Base-by-base conservation (phyloP, 2,113 vertebrate genomes). In the Tragelaphus buxtoni region DNA sequence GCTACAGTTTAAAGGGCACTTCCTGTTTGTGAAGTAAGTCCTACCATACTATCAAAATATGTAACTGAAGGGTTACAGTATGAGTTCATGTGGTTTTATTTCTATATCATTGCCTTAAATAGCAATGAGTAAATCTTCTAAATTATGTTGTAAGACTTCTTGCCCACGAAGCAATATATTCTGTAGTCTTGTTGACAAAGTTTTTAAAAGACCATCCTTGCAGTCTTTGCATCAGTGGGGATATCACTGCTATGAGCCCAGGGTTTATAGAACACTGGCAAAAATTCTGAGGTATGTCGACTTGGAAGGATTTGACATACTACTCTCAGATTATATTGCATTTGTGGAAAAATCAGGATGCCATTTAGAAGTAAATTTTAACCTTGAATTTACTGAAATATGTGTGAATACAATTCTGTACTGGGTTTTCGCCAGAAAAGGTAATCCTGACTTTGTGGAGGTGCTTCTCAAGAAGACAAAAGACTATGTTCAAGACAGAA, bases 391-490 rank as follows among this genome's bases (percentile, higher is more conserved):
- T 93, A 98, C 96, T 51, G 98, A 98, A 83, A 98, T 98, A 97
- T 98, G 98, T 86, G 96, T 98, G 96, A 98, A 98, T 90, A 98
- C 97, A 22, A 98, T 98, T 93, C 97, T 98, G 42, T 98, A 98
- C 95, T 98, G 98, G 98, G 90, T 98, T 90, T 98, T 98, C 6
- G 94, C 96, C 82, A 97, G 97, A 86, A 98, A 97, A 92, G 94
- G 96, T 65, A 98, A 98, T 65, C 97, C 98, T 65, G 96, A 97
- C 56, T 98, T 98, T 76, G 98, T 98, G 90, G 97, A 98, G 88
- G 77, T 98, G 85, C 98, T 98, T 84, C 97, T 98, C 91, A 98
- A 97, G 97, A 98, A 97, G 85, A 98, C 98, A 22, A 98, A 97
- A 60, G 80, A 97, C 82, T 98, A 98, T 76, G 65, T 97, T 60